Conservation (phyloP, 2,888 invertebrate species). For the Aricia artaxerxes region DNA sequence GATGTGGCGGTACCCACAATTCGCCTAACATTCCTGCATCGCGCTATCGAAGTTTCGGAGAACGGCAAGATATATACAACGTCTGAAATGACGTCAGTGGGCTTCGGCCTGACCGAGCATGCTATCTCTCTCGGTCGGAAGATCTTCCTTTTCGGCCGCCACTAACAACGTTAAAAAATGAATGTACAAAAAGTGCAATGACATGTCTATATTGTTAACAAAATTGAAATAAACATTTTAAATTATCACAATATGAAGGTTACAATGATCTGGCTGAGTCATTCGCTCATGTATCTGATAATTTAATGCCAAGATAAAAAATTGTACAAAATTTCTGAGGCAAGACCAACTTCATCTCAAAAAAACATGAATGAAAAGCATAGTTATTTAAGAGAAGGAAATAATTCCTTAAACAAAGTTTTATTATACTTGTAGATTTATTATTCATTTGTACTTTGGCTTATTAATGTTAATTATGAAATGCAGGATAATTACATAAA, state of each 20-base stretch:
- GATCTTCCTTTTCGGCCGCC: too few relatives aligned
- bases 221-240: neutral
- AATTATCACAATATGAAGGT: neutral
- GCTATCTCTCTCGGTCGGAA: too few relatives aligned
- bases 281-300: neutral
- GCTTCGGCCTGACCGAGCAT: too few relatives aligned
- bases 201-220: neutral
- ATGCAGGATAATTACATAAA: neutral
- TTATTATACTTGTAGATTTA: neutral
- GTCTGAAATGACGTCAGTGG: too few relatives aligned
- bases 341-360: too few relatives aligned
- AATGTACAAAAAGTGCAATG: slow-evolving; percentile 10
- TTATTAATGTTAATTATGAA: neutral
- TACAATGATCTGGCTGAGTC: neutral
- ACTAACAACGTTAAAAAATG: too few relatives aligned
- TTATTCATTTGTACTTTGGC: neutral
- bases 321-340: neutral
- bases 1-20: too few relatives aligned
- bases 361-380: too few relatives aligned
- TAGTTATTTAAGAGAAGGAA: neutral
- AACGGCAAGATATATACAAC: too few relatives aligned
- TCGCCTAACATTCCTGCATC: too few relatives aligned
- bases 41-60: too few relatives aligned
- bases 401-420: neutral
- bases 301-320: neutral